phyloP scores from a whole-genome alignment of 2,113 vertebrate genomes.

The Oryzias melastigma region DNA sequence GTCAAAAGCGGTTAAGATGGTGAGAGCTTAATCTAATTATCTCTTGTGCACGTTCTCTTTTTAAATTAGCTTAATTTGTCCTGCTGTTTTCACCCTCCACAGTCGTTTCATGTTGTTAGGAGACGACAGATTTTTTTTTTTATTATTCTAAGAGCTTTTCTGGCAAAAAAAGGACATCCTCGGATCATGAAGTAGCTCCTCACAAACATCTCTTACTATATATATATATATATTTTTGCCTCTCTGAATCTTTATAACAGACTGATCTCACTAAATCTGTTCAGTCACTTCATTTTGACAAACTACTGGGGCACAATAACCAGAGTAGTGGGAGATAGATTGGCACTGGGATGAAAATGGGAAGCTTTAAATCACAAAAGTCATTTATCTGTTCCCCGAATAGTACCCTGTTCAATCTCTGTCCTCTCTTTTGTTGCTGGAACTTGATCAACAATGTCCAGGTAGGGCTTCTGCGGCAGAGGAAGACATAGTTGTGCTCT shows the following conservation, averaged over 20 bases:
- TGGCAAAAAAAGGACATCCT: neutral
- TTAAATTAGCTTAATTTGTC: constrained; percentile 1
- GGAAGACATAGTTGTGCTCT: constrained; percentile 51
- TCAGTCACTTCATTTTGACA: constrained; percentile 46
- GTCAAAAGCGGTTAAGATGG: constrained; percentile 1
- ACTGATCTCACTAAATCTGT: constrained; percentile 39
- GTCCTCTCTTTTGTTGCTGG: constrained; percentile 33
- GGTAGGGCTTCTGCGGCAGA: constrained; percentile 22
- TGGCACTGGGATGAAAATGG: constrained; percentile 36
- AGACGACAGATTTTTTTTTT: neutral
- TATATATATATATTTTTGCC: constrained; percentile 7
- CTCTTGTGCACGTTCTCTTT: neutral
- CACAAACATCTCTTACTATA: constrained; percentile 5
- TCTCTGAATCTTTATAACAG: constrained; percentile 28
- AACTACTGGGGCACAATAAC: constrained; percentile 38
- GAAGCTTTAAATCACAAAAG: constrained; percentile 58
- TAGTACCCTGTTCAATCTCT: constrained; percentile 30
- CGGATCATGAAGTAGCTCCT: neutral
- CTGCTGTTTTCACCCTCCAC: neutral
- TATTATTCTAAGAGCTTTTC: too few species aligned
- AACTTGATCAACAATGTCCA: constrained; percentile 21
- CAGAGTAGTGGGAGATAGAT: constrained; percentile 30
- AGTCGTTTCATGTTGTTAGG: neutral
- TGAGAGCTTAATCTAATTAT: neutral
- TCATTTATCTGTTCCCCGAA: constrained; percentile 38